Percentiles rank a stretch among this genome's conserved stretches.
phyloP scores from a whole-genome alignment of 2,113 vertebrate genomes.

The Pterocles gutturalis region DNA sequence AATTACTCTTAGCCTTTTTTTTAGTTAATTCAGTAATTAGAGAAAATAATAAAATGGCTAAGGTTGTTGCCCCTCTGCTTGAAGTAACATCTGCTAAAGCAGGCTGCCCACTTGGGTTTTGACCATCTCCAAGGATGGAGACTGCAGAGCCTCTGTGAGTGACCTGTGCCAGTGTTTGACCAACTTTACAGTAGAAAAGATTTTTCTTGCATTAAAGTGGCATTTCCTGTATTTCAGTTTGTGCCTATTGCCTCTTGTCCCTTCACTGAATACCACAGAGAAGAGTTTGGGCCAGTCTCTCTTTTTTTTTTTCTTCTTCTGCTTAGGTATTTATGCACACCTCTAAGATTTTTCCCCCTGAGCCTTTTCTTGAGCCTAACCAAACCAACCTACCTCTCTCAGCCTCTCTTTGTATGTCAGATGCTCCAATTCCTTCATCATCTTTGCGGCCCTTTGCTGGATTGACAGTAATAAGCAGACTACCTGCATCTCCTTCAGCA shows the following conservation, averaged over 20 bases:
- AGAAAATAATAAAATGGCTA: neutral
- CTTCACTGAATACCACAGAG: neutral
- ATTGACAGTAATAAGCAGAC: neutral
- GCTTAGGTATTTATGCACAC: neutral
- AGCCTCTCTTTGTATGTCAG: rapidly evolving
- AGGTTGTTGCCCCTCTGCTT: neutral
- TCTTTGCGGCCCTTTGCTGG: neutral
- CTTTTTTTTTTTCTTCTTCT: neutral
- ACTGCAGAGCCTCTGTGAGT: neutral
- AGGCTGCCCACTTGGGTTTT: neutral
- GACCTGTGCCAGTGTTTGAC: neutral
- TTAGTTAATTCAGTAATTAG: neutral
- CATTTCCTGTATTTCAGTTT: neutral
- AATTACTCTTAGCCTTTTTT: neutral
- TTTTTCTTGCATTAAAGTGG: neutral
- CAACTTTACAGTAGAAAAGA: neutral
- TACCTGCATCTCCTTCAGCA: neutral
- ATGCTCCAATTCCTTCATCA: neutral
- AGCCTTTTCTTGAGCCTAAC: neutral
- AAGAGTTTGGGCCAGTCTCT: neutral
- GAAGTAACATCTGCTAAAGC: neutral
- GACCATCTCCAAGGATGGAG: neutral
- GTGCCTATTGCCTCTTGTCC: neutral
- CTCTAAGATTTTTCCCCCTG: too few species aligned
- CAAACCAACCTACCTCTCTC: neutral